Base-by-base conservation (phyloP, 2,113 vertebrate genomes). In the Helogale parvula region DNA sequence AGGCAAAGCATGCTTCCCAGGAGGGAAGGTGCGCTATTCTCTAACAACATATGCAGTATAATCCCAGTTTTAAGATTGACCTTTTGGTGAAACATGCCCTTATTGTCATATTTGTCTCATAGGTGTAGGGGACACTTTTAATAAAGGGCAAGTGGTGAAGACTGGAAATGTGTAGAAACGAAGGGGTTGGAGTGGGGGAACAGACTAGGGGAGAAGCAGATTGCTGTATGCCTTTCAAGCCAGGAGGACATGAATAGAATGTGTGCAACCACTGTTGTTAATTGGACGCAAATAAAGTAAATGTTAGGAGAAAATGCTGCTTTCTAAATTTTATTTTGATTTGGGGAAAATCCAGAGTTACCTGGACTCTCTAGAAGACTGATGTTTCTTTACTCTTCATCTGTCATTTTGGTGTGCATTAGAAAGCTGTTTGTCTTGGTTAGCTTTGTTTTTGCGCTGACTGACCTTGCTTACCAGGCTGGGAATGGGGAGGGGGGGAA, bases 271-370 rank as follows among this genome's bases (percentile, higher is more conserved):
- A 80, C 72, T 3, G 0, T n/a, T 81, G 76, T 6, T 47, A 17
- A 35, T 47, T 12, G 13, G 6, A 90, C 45, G 15, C 88, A 81
- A 81, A 72, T 63, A 38, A 77, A 90, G 12, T 68, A 50, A 76
- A 57, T 93, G 50, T 96, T 91, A 82, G 63, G 85, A 68, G 45
- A 82, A 91, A 93, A 19, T 54, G 19, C 31, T 93, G 66, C 21
- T 47, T 93, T 94, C 35, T 88, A 52, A 80, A 54, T 96, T 94
- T 91, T 77, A 81, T 21, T 98, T 96, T 90, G 90, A 54, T 74
- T 96, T 80, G 79, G 57, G 60, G 52, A 41, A 88, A 93, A 90
- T 54, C 88, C 27, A n/a, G 25, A 68, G 50, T 87, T 80, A 60
- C 41, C 74, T 38, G 54, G 82, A 89, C 19, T 96, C 25, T 50